Evolutionary conservation across 2,797 vertebrate genomes (phyloP), one percentile per base, ranked within the genome.

Genomic region (Oceanodroma leucorhoa): DNA sequence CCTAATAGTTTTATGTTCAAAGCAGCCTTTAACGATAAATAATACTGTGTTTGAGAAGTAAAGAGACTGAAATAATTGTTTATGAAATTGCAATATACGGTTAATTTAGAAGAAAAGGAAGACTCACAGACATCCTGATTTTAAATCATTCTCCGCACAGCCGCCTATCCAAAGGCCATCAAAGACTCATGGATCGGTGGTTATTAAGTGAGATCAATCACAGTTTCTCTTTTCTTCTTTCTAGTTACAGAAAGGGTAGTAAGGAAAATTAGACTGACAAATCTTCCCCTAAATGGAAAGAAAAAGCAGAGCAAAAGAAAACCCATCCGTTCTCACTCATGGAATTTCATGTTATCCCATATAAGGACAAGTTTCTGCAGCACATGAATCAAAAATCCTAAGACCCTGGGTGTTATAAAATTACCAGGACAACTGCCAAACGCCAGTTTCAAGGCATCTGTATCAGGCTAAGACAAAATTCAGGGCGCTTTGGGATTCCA

Each of bases 61-160:
- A 90, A 75, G 84, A 87, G 64, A 90, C 54, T 86, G 94, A 93
- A 88, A 86, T 83, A 91, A 90, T 94, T 92, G 72, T 90, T 96
- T 77, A 76, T 81, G 36, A 90, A 93, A 94, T 91, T 88, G 40
- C 65, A 94, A 66, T 86, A 60, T 53, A 81, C 3, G 2, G 60
- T 81, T 96, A 88, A 93, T 82, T 91, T 86, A 65, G 83, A 83
- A 88, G 61, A 89, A 94, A 89, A 89, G 32, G 40, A 77, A 89
- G 30, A 81, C 75, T 82, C 58, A 46, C 69, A 90, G 62, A 62
- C 26, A 54, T 40, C 32, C 21, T 46, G 34, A 87, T 92, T 93
- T 96, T 55, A 73, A 94, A 89, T 67, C 51, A 14, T 86, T 73
- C 88, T 94, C 30, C 2, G 3, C 30, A 34, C 53, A 78, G 57